Evolutionary conservation across 2,113 vertebrate genomes (phyloP), one percentile per base, ranked within the genome.

Genomic region (Mustela lutreola): DNA sequence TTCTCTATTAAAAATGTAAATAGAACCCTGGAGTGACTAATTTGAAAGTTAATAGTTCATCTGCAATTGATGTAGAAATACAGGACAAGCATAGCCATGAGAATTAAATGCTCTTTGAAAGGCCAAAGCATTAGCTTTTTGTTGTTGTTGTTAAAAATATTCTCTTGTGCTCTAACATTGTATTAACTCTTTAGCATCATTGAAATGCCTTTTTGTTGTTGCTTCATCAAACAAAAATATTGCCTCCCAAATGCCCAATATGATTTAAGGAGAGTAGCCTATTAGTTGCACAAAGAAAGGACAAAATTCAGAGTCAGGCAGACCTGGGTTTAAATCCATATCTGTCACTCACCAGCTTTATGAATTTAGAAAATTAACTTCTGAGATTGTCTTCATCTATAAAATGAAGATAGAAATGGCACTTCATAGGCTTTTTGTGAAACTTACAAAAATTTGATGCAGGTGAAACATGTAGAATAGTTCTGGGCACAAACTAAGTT

Each of bases 1-100:
- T 95, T 86, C 85, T 94, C 92, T 91, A 96, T 97, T 97, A 97
- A 96, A 98, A 93, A 94, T 96, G 94, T 96, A 98, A 98, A 97
- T 94, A 97, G 96, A 97, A 94, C 42, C 88, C 92, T 71, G 81
- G 60, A 94, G 97, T 4, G 0, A 95, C 87, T 62, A 93, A 97
- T 97, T 96, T 94, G 70, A 93, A 97, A 96, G 95, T 96, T 94
- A 97, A 93, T 95, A 95, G 87, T 96, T 97, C 90, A 95, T 97
- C 76, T 42, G 50, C 56, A 93, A 60, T 70, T 82, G 79, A 97
- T 94, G 81, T 56, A 88, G 95, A 94, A 96, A 96, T 93, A 90
- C 60, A 89, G 19, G 73, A 62, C 70, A 81, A 71, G 67, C 80
- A 75, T 31, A 39, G 36, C 33, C 53, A 85, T 82, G n/a, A 79